Evolutionary conservation across 2,113 vertebrate species (phyloP).

Genomic region (Fregata magnificens): DNA sequence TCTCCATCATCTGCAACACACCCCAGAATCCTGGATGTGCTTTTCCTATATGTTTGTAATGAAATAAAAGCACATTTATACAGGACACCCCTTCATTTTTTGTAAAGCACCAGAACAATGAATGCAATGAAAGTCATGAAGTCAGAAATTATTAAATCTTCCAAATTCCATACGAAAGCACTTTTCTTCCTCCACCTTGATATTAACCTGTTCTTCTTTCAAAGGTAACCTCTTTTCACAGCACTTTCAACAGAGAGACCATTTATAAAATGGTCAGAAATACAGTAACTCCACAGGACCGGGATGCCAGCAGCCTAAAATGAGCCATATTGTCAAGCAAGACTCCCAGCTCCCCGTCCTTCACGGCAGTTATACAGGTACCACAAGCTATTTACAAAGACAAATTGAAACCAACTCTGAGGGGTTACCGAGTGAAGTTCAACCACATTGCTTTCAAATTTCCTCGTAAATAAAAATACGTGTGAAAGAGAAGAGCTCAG

Average conservation of each 20-base stretch:
- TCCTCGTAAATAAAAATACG: conserved; percentile 45
- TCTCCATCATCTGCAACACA: background rate
- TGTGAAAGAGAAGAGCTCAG: background rate
- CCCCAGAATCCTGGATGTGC: background rate
- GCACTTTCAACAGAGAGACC: background rate
- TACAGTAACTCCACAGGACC: fast-evolving
- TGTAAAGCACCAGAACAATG: fast-evolving
- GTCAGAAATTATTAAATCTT: background rate
- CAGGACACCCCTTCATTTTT: no score
- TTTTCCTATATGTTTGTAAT: no score
- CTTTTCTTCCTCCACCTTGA: fast-evolving
- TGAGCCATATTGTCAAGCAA: fast-evolving
- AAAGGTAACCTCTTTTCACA: background rate
- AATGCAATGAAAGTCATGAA: background rate
- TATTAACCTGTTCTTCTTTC: background rate
- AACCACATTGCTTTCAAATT: conserved; percentile 9
- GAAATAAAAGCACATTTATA: fast-evolving
- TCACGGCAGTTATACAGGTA: fast-evolving
- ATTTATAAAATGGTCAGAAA: fast-evolving
- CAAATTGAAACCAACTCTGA: background rate
- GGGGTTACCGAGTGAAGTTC: background rate
- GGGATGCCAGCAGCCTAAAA: background rate
- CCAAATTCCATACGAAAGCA: fast-evolving
- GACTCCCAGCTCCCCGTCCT: background rate
- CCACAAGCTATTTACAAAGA: background rate